These are phyloP conservation scores for Axinella damicornis DNA, from an alignment of 37 sponge, comb jelly and placozoan genomes.

Conservation along the genomic window DNA sequence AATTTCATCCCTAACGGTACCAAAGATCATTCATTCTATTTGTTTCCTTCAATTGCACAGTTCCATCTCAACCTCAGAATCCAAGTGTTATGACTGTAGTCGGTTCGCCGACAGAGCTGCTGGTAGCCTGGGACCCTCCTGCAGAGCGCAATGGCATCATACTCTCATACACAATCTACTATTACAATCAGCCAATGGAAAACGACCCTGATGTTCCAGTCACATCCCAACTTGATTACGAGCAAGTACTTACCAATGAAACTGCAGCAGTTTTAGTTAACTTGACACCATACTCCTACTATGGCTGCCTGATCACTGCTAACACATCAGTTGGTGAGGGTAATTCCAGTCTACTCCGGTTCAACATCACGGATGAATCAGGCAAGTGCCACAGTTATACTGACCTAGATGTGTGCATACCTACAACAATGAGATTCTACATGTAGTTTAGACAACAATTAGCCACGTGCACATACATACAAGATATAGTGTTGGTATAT, in stretches of 20 bases:
- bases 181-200: not conserved
- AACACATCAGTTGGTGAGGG: slow-evolving; percentile 21
- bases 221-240: not conserved
- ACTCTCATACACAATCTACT: slow-evolving; percentile 11
- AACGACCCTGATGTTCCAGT: not conserved
- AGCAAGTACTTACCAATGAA: not conserved
- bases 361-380: slow-evolving; percentile 18
- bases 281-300: slow-evolving; percentile 1
- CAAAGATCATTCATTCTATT: not conserved
- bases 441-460: no score
- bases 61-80: not conserved
- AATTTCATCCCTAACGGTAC: no score
- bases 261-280: not conserved
- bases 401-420: no score
- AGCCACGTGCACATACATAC: no score
- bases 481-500: no score
- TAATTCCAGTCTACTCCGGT: not conserved
- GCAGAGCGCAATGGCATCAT: slow-evolving; percentile 3
- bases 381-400: not conserved
- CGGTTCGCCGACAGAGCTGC: not conserved
- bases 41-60: not conserved
- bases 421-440: no score
- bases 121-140: slow-evolving; percentile 14
- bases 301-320: slow-evolving; percentile 20
- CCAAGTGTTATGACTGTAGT: no score